Evolutionary conservation across 64 coral and sea anemone genomes (phyloP).

Genomic region (Astreopora myriophthalma): DNA sequence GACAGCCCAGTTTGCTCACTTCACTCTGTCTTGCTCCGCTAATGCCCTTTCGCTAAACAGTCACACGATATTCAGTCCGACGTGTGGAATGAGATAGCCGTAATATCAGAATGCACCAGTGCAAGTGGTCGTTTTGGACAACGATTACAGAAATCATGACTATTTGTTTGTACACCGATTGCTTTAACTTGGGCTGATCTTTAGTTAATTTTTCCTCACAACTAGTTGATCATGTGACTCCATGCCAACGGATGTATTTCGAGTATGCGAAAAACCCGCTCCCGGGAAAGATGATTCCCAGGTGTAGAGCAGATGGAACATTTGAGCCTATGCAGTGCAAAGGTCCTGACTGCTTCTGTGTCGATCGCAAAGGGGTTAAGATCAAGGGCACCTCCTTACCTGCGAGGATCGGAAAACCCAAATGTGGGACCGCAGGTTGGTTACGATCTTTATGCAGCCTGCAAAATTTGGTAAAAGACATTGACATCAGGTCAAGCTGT

Average conservation of each 20-base stretch:
- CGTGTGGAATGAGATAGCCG: no score
- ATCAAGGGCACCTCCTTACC: background rate
- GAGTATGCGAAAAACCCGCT: slow-evolving; percentile 15
- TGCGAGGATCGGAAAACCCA: slow-evolving; percentile 28
- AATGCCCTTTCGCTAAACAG: no score
- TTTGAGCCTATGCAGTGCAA: slow-evolving; percentile 57
- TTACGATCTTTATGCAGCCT: background rate
- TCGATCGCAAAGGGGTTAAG: slow-evolving; percentile 39
- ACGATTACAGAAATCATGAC: no score
- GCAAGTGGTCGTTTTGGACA: no score
- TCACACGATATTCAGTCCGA: no score
- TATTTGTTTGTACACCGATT: no score
- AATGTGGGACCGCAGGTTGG: background rate
- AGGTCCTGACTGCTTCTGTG: slow-evolving; percentile 46
- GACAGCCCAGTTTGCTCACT: no score
- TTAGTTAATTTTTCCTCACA: background rate
- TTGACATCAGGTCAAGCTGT: no score
- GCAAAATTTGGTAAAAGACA: no score
- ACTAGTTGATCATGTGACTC: background rate
- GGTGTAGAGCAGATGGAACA: slow-evolving; percentile 21
- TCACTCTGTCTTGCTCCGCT: no score
- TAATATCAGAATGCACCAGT: no score
- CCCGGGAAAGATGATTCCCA: background rate
- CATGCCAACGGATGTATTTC: slow-evolving; percentile 39
- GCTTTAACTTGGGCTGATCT: no score